Evolutionary conservation across 2,113 vertebrate species (phyloP), one percentile per base, ranked within the genome.

Genomic region (Crypturellus undulatus): DNA sequence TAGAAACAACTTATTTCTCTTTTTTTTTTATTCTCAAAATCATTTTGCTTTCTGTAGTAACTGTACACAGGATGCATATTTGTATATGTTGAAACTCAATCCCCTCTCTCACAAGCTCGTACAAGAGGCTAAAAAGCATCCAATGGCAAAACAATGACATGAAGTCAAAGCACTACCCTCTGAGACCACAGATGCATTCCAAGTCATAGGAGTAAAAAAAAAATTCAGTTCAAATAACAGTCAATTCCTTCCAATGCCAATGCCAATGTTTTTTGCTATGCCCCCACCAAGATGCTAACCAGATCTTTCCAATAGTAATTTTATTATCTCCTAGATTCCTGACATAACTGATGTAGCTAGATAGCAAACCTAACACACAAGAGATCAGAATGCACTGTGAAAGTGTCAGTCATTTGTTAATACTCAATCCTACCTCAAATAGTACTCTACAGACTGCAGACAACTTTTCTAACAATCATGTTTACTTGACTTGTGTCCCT

Each of bases 21-120:
- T 4, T 0, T 10, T 21, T 52, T 76, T 67, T 63, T 6, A 15
- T 49, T 73, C 40, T 54, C 49, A 19, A 51, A 90, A 63, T 63
- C 7, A 42, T 51, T 82, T 84, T 72, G 22, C 30, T 95, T 92
- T 80, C 71, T 77, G 34, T 43, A 77, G 34, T 63, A 58, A 73
- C 25, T 32, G 21, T 17, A 71, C 11, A 15, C 1, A 1, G 58
- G 45, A 59, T 52, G 51, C 8, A 8, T 82, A 60, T 68, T 76
- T 84, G 34, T 79, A 58, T 63, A 68, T 0, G 0, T 62, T 86
- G 38, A 75, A 84, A 90, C 32, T 38, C 86, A 93, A 28, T 32
- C 10, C 19, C 69, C 84, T 51, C 40, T 40, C 60, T 79, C 79
- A 75, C 79, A 93, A 70, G 56, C 25, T 90, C 93, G 91, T 83